Conservation (phyloP, 2,888 invertebrate species). For the Macaria notata region DNA sequence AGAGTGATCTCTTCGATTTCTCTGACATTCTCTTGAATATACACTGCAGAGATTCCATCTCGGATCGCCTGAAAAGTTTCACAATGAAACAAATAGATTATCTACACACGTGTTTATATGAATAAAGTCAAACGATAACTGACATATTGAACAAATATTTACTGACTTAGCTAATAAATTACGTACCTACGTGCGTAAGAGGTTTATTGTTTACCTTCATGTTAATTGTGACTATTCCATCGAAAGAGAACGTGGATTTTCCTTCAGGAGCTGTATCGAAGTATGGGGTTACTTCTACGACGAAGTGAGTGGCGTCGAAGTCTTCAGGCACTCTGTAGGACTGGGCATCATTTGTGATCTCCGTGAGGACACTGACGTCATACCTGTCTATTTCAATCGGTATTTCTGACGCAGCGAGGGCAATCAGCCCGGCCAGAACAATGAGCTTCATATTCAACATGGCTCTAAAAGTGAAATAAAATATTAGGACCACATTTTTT, state of each 20-base stretch:
- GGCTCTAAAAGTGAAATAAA: slow-evolving; percentile 38
- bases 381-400: slow-evolving; percentile 50
- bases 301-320: slow-evolving; percentile 76
- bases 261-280: slow-evolving; percentile 55
- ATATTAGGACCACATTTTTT: no score
- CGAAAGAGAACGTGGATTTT: slow-evolving; percentile 67
- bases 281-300: slow-evolving; percentile 79
- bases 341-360: slow-evolving; percentile 23
- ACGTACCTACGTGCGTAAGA: not conserved
- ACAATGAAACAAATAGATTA: not conserved
- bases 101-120: not conserved
- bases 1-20: slow-evolving; percentile 47
- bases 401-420: slow-evolving; percentile 50
- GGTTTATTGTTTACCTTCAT: slow-evolving; percentile 45
- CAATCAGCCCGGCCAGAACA: slow-evolving; percentile 48
- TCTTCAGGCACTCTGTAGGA: slow-evolving; percentile 65
- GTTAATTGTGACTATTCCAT: slow-evolving; percentile 67
- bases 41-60: slow-evolving; percentile 45
- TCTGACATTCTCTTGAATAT: slow-evolving; percentile 68
- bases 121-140: not conserved
- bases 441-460: slow-evolving; percentile 48
- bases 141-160: not conserved
- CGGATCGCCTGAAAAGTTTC: slow-evolving; percentile 50
- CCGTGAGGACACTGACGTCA: slow-evolving; percentile 30
- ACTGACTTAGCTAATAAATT: not conserved